Evolutionary conservation across 2,888 invertebrate species (phyloP).

Genomic region (Hirtodrosophila histrioides): DNA sequence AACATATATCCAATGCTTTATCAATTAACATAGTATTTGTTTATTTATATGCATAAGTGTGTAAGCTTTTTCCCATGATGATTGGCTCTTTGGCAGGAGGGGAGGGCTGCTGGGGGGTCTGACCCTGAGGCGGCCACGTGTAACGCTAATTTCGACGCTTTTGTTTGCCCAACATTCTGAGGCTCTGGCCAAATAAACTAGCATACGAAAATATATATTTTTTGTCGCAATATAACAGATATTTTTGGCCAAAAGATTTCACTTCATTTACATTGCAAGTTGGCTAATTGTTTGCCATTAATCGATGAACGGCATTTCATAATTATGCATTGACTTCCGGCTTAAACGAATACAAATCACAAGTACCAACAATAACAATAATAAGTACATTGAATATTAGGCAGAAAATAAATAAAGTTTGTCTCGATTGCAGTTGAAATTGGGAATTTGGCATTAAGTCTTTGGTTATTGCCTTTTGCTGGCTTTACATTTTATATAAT

Average conservation of each 20-base stretch:
- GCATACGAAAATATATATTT: not conserved
- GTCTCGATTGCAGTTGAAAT: conserved; percentile 44
- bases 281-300: too few relatives aligned
- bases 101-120: not conserved
- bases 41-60: conserved; percentile 4
- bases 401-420: conserved; percentile 18
- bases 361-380: conserved; percentile 5
- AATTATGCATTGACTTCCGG: conserved; percentile 24
- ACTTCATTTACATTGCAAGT: too few relatives aligned
- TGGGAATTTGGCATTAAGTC: conserved; percentile 25
- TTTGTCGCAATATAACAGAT: too few relatives aligned
- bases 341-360: not conserved
- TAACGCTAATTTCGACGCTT: conserved; percentile 24
- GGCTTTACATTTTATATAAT: conserved; percentile 40
- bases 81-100: conserved; percentile 42
- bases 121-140: conserved; percentile 9
- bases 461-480: conserved; percentile 7
- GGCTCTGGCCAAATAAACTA: too few relatives aligned
- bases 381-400: conserved; percentile 14
- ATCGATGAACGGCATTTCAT: too few relatives aligned
- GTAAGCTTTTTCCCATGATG: conserved; percentile 10
- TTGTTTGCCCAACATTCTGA: conserved; percentile 35
- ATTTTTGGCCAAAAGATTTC: conserved; percentile 9
- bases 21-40: conserved; percentile 46
- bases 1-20: conserved; percentile 18